Conservation (phyloP, 2,113 vertebrate species). For the Pluvianellus socialis region DNA sequence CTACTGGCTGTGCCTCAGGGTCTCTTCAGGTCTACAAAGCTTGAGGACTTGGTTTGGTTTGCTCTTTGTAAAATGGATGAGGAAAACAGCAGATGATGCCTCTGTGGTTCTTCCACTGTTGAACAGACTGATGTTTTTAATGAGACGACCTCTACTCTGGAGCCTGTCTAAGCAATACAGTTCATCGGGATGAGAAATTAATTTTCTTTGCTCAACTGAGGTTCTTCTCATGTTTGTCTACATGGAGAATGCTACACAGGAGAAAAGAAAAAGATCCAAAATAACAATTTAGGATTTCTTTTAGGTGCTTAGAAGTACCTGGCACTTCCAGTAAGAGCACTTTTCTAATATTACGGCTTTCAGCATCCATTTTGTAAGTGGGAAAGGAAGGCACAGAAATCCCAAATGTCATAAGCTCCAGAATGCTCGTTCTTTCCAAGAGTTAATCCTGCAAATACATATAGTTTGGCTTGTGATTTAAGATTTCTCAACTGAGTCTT, state of each 20-base stretch:
- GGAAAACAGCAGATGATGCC: background rate
- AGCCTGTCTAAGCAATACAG: background rate
- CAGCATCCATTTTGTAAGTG: background rate
- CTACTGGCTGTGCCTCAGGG: background rate
- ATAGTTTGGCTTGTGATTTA: background rate
- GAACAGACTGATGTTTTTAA: background rate
- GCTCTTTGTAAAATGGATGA: background rate
- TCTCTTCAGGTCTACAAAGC: background rate
- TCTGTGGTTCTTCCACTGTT: background rate
- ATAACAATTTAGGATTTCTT: background rate
- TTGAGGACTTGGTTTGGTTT: background rate
- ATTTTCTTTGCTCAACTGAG: background rate
- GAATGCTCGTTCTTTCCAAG: background rate
- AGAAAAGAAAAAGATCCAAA: background rate
- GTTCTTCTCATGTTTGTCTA: background rate
- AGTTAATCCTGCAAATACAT: background rate
- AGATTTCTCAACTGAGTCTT: background rate
- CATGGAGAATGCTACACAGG: accelerated
- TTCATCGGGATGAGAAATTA: background rate
- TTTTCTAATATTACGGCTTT: background rate
- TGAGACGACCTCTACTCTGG: background rate
- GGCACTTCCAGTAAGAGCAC: background rate
- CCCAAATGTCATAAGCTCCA: too few relatives aligned
- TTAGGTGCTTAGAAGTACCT: background rate
- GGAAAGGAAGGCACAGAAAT: background rate